Conservation (phyloP, 2,797 vertebrate genomes). For the Sebastes cheni region DNA sequence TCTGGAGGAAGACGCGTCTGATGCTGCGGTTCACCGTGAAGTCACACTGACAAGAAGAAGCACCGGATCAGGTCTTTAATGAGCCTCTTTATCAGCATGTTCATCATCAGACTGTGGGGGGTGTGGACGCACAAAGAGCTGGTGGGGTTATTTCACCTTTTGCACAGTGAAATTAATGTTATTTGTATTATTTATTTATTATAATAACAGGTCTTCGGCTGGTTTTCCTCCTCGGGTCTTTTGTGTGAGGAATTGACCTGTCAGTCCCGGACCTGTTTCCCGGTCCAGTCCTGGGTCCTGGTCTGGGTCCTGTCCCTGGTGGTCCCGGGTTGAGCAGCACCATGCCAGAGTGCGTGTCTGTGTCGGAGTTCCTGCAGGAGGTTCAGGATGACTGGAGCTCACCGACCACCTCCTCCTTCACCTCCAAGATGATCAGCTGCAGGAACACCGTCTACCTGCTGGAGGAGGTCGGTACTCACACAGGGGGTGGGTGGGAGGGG, state of each 20-base stretch:
- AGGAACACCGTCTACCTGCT: constrained; percentile 74
- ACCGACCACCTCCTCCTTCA: constrained; percentile 77
- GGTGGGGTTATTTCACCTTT: not conserved
- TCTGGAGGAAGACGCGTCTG: constrained; percentile 43
- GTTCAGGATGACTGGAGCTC: constrained; percentile 79
- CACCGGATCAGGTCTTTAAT: constrained; percentile 26
- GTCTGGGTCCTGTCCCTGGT: not conserved
- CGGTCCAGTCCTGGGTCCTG: not conserved
- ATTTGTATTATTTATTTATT: not conserved
- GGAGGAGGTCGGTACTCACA: constrained; percentile 69
- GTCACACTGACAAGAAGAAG: constrained; percentile 24
- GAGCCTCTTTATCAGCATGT: not conserved
- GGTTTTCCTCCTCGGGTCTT: constrained; percentile 3
- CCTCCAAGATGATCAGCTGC: constrained; percentile 74
- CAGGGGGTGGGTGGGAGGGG: not conserved
- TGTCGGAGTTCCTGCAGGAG: constrained; percentile 75
- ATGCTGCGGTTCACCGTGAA: constrained; percentile 53
- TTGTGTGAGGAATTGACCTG: constrained; percentile 40
- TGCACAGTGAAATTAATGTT: not conserved
- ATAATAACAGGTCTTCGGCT: not conserved
- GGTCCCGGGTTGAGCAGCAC: constrained; percentile 17
- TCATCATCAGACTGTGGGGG: not conserved
- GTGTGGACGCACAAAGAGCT: not conserved
- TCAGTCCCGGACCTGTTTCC: constrained; percentile 19
- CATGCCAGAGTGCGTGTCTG: constrained; percentile 75